Evolutionary conservation across 2,113 vertebrate genomes (phyloP).

Genomic region (Melanerpes aurifrons): DNA sequence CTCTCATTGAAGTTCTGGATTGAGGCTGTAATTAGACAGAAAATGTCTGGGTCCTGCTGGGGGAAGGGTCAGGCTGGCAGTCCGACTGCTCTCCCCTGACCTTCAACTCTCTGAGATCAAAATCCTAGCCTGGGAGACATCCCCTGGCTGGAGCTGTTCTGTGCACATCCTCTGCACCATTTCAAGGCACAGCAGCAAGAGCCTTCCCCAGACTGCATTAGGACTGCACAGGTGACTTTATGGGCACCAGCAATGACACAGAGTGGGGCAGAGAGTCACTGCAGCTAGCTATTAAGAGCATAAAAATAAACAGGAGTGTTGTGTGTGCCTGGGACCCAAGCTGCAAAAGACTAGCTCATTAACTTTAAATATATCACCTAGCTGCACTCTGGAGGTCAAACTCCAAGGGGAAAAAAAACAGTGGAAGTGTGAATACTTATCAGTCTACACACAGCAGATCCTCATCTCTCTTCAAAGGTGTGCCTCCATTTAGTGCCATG

Average conservation of each 20-base stretch:
- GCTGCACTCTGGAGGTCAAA: constrained; percentile 49
- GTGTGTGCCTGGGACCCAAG: constrained; percentile 14
- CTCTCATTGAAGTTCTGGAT: fast-evolving
- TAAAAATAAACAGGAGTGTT: constrained; percentile 46
- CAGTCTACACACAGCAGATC: neutral
- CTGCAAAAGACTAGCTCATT: constrained; percentile 44
- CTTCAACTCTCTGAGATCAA: fast-evolving
- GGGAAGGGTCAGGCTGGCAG: neutral
- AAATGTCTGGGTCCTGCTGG: neutral
- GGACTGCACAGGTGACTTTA: neutral
- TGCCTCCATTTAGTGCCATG: neutral
- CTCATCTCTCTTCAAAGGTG: neutral
- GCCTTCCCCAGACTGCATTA: neutral
- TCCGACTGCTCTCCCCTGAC: neutral
- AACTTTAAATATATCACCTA: constrained; percentile 62
- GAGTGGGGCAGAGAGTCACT: neutral
- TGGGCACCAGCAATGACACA: neutral
- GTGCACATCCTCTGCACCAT: neutral
- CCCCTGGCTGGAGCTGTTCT: neutral
- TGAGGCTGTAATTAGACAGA: neutral
- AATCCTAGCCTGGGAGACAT: neutral
- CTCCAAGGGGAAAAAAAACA: neutral
- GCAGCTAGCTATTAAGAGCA: constrained; percentile 36
- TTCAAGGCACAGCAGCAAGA: neutral
- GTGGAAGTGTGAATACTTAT: neutral